These are phyloP conservation scores for Vanessa tameamea DNA, from an alignment of 1,140 invertebrate genomes.

Conservation along the genomic window DNA sequence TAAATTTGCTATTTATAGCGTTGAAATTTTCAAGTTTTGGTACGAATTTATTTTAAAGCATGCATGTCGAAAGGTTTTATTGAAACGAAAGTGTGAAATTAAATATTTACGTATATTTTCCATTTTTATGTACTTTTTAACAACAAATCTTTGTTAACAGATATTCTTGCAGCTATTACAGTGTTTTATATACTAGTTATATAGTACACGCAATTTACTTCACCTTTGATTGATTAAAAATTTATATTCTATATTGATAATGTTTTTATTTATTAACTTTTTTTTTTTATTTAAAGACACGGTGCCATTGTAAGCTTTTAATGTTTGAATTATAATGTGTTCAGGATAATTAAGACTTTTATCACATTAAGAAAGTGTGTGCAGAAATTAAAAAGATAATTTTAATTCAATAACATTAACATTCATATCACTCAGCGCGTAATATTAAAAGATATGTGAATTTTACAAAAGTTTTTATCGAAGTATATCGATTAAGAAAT, in stretches of 20 bases:
- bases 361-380: slow-evolving; percentile 54
- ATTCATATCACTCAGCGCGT: slow-evolving; percentile 34
- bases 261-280: slow-evolving; percentile 39
- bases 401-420: slow-evolving; percentile 51
- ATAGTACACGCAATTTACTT: slow-evolving; percentile 48
- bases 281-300: slow-evolving; percentile 43
- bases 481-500: slow-evolving; percentile 61
- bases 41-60: neutral
- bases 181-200: slow-evolving; percentile 46
- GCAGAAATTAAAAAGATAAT: slow-evolving; percentile 47
- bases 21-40: neutral
- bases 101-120: slow-evolving; percentile 80
- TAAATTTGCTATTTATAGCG: neutral
- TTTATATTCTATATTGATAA: slow-evolving; percentile 46
- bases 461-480: slow-evolving; percentile 43
- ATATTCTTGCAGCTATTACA: slow-evolving; percentile 62
- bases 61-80: neutral
- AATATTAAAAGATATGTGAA: slow-evolving; percentile 56
- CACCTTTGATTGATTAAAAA: slow-evolving; percentile 36
- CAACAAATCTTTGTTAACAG: slow-evolving; percentile 74
- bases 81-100: slow-evolving; percentile 55
- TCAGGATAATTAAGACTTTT: slow-evolving; percentile 59
- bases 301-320: slow-evolving; percentile 58
- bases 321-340: slow-evolving; percentile 55
- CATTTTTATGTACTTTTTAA: slow-evolving; percentile 71